phyloP scores from a whole-genome alignment of 1,140 invertebrate genomes.

The Sarcophaga bullata region DNA sequence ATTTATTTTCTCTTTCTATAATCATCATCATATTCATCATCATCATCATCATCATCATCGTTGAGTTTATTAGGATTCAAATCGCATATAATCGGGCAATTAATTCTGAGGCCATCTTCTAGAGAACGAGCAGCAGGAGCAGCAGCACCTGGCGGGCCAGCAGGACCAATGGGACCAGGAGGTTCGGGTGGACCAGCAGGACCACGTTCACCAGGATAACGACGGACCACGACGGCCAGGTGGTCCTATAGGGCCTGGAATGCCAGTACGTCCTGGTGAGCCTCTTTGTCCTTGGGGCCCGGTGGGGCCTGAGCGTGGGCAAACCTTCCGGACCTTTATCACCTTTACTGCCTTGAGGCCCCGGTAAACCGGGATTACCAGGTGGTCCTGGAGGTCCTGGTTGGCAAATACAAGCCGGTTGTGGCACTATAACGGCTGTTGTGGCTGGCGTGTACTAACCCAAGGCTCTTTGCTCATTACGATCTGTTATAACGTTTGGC shows the following conservation, averaged over 20 bases:
- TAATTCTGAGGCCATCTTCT: background rate
- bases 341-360: constrained; percentile 28
- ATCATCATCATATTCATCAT: background rate
- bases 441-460: constrained; percentile 3
- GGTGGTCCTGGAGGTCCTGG: constrained; percentile 44
- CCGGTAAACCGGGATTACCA: constrained; percentile 41
- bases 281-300: constrained; percentile 45
- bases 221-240: constrained; percentile 40
- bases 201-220: constrained; percentile 43
- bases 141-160: constrained; percentile 29
- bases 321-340: constrained; percentile 40
- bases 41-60: background rate
- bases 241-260: constrained; percentile 43
- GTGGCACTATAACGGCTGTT: background rate
- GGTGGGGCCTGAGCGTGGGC: background rate
- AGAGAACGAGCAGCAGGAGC: constrained; percentile 4
- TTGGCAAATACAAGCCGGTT: background rate
- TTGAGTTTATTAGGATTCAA: no score
- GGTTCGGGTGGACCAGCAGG: constrained; percentile 44
- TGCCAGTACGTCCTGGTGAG: constrained; percentile 34
- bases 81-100: no score
- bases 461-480: constrained; percentile 6
- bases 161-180: constrained; percentile 42
- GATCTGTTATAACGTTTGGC: constrained; percentile 4
- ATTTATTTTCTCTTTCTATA: background rate